Base-by-base conservation (phyloP, 2,113 vertebrate species). In the Ictalurus punctatus region DNA sequence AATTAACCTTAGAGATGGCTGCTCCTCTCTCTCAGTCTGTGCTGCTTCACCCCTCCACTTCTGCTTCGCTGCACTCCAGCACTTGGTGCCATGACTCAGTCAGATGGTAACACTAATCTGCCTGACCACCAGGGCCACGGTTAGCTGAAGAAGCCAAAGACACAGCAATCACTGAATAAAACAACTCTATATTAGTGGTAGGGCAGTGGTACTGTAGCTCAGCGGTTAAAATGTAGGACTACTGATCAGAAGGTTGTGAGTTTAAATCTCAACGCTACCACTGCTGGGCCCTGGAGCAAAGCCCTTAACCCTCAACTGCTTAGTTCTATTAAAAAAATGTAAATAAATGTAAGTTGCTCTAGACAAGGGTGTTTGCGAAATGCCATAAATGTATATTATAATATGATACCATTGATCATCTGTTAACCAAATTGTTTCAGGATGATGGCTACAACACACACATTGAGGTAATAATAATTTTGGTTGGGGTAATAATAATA, bases 1-100 rank as follows among this genome's bases (percentile, higher is more conserved):
- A 98, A 99, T 98, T 97, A 99, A 99, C 98, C 98, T 98, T 97
- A 97, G 97, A 93, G 97, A 98, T 97, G 97, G 97, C 96, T 97
- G 97, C 97, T 98, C 97, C 93, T 96, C 95, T 96, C 97, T 96
- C 96, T 96, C 76, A 74, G 34, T 19, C 73, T 54, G 71, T 79
- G 81, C 76, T 61, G 85, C 81, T 83, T 87, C 76, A 30, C 73
- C 56, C 85, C 76, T 81, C n/a, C 34, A 67, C 40, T 78, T 76
- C 71, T 86, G 9, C 96, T 98, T 97, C 94, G 97, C 97, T 93
- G 96, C 96, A 94, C 94, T 97, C 95, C 94, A 93, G 71, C 44
- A 74, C 65, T 48, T 84, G 84, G 73, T 89, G 89, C 89, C 86
- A 76, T 87, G 81, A 87, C 85, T 88, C 76, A 67, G 83, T 85